Evolutionary conservation across 2,888 invertebrate genomes (phyloP).

Genomic region (Synanthedon vespiformis): DNA sequence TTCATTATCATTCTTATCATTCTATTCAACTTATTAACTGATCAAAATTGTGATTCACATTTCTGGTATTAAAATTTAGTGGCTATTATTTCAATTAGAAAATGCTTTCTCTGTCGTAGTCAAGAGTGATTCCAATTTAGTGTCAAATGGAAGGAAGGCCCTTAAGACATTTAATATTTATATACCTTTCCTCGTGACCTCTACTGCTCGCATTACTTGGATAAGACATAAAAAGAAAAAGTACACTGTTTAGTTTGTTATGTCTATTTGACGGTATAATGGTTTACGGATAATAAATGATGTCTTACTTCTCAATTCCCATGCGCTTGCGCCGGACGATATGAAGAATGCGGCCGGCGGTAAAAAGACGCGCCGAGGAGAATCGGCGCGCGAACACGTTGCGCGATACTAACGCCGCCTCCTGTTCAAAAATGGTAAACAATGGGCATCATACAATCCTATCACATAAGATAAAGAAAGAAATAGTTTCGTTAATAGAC

Average conservation of each 20-base stretch:
- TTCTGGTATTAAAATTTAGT: no score
- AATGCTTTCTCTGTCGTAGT: no score
- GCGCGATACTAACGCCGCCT: constrained; percentile 74
- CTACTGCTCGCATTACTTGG: constrained; percentile 32
- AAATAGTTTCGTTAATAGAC: no score
- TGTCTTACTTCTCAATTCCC: constrained; percentile 72
- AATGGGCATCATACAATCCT: no score
- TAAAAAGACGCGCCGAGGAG: constrained; percentile 78
- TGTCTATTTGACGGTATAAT: not conserved
- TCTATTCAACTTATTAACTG: no score
- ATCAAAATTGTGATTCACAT: no score
- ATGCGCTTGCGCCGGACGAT: constrained; percentile 78
- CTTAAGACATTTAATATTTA: no score
- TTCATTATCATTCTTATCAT: no score
- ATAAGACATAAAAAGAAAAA: constrained; percentile 33
- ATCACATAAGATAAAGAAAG: no score
- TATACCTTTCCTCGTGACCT: constrained; percentile 45
- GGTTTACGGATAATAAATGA: not conserved
- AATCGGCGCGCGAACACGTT: constrained; percentile 77
- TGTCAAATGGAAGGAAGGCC: no score
- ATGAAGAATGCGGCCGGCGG: constrained; percentile 85
- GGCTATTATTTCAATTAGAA: no score
- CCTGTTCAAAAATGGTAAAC: constrained; percentile 39
- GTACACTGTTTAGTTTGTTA: not conserved
- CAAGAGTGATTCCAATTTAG: no score